Conservation (phyloP, 2,888 invertebrate species). For the Bembecia ichneumoniformis region DNA sequence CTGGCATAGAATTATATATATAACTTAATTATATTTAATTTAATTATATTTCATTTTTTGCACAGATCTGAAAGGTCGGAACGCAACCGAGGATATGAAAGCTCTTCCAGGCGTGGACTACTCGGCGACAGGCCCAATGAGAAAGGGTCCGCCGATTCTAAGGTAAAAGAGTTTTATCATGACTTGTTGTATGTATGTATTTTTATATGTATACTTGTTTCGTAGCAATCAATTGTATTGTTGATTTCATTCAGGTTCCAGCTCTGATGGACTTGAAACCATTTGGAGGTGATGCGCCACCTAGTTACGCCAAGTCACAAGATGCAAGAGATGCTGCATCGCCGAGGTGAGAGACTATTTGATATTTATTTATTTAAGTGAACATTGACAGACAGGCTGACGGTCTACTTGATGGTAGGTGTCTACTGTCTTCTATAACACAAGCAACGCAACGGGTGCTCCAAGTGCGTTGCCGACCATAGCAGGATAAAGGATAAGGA, state of each 20-base stretch:
- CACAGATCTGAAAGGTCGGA: constrained; percentile 25
- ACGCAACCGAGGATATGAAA: constrained; percentile 21
- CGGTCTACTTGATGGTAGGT: too few species aligned
- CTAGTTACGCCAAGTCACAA: constrained; percentile 25
- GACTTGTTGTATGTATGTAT: neutral
- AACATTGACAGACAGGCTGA: too few species aligned
- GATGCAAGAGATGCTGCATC: constrained; percentile 57
- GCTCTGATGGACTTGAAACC: constrained; percentile 58
- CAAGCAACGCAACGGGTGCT: too few species aligned
- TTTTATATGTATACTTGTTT: neutral
- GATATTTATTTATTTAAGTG: too few species aligned
- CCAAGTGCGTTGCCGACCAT: too few species aligned
- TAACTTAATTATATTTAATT: too few species aligned
- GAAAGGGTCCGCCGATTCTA: constrained; percentile 15
- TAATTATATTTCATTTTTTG: too few species aligned
- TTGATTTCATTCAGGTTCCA: constrained; percentile 27
- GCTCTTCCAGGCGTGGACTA: constrained; percentile 36
- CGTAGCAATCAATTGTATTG: neutral
- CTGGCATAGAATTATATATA: too few species aligned
- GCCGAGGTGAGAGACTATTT: constrained; percentile 35
- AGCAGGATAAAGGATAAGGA: too few species aligned
- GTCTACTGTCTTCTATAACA: too few species aligned
- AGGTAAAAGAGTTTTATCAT: constrained; percentile 13
- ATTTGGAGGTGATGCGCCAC: constrained; percentile 38
- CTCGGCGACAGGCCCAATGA: constrained; percentile 56